phyloP scores from a whole-genome alignment of 1,140 invertebrate genomes.

The Diorhabda carinulata region DNA sequence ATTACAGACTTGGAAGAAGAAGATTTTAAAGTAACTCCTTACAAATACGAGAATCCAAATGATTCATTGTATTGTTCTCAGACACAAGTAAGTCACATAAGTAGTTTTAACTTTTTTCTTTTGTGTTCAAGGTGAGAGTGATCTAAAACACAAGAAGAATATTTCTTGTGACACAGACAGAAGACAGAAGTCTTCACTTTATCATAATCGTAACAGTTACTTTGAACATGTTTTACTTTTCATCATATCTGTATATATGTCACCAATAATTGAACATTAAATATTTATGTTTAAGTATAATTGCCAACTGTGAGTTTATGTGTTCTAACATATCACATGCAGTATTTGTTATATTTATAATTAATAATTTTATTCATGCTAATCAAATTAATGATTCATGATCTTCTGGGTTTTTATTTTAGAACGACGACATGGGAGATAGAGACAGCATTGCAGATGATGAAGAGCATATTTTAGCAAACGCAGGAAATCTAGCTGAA shows the following conservation, averaged over 20 bases:
- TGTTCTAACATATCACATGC: too few relatives aligned
- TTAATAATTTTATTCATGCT: too few relatives aligned
- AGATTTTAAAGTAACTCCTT: constrained; percentile 40
- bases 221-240: too few relatives aligned
- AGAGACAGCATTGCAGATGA: constrained; percentile 40
- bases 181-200: neutral
- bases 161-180: neutral
- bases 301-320: too few relatives aligned
- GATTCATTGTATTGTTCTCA: constrained; percentile 38
- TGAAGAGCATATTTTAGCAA: constrained; percentile 27
- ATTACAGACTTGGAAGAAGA: constrained; percentile 35
- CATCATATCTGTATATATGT: too few relatives aligned
- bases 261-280: too few relatives aligned
- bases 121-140: neutral
- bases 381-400: too few relatives aligned
- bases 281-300: too few relatives aligned
- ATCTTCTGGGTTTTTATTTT: neutral
- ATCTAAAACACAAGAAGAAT: neutral
- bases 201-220: too few relatives aligned
- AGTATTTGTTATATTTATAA: too few relatives aligned
- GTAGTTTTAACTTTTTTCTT: neutral
- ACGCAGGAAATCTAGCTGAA: constrained; percentile 40
- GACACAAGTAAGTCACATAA: neutral
- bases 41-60: constrained; percentile 40
- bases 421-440: constrained; percentile 1